Conservation (phyloP, 1,140 invertebrate species). For the Ceratosolen fusciceps region DNA sequence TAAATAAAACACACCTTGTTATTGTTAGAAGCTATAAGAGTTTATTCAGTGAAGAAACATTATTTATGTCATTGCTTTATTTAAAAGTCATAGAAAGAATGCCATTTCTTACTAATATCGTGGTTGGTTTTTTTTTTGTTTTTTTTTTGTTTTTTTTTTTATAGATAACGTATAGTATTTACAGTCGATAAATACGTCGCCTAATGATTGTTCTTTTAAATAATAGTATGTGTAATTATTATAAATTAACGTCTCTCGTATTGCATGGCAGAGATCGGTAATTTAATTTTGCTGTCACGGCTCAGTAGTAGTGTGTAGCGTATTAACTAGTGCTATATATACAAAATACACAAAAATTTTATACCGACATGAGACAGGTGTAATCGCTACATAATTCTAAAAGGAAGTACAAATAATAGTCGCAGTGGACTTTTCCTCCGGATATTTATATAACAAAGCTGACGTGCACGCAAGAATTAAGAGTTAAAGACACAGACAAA, state of each 20-base stretch:
- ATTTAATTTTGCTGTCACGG: slow-evolving; percentile 10
- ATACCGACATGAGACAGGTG: slow-evolving; percentile 21
- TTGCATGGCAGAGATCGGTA: background rate
- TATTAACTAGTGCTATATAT: slow-evolving; percentile 36
- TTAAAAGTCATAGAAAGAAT: slow-evolving; percentile 6
- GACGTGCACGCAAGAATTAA: slow-evolving; percentile 22
- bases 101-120: slow-evolving; percentile 12
- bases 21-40: slow-evolving; percentile 28
- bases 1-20: slow-evolving; percentile 27
- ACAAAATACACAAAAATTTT: slow-evolving; percentile 34
- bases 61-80: slow-evolving; percentile 28
- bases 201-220: slow-evolving; percentile 30
- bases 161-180: slow-evolving; percentile 28
- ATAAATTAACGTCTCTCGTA: background rate
- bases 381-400: slow-evolving; percentile 7
- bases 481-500: background rate
- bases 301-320: slow-evolving; percentile 25
- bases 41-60: slow-evolving; percentile 39
- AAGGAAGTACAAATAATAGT: slow-evolving; percentile 36
- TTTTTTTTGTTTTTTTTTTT: no score
- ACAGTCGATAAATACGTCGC: slow-evolving; percentile 35
- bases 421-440: background rate
- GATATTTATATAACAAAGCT: slow-evolving; percentile 16
- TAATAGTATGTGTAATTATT: background rate
- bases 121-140: background rate